phyloP scores from a whole-genome alignment of 2,888 invertebrate genomes.

The Panopea generosa region DNA sequence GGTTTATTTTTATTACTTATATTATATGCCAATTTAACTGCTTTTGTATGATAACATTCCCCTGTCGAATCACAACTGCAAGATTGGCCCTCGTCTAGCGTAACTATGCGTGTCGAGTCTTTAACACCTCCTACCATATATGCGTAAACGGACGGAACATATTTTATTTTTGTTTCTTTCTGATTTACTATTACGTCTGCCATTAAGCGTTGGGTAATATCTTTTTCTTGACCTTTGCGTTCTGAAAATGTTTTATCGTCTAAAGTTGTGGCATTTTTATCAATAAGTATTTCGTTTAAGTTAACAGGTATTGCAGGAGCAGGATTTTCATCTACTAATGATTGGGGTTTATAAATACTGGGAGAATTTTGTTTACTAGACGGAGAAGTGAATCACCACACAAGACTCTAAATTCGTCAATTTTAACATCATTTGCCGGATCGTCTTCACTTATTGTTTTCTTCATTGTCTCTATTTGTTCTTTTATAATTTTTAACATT shows the following conservation, averaged over 20 bases:
- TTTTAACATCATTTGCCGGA: not conserved
- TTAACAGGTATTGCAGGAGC: not conserved
- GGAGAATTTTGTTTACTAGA: too few relatives aligned
- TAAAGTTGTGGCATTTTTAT: not conserved
- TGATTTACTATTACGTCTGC: not conserved
- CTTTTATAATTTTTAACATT: conserved; percentile 4
- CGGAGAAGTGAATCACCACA: too few relatives aligned
- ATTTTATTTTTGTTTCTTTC: not conserved
- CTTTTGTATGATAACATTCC: not conserved
- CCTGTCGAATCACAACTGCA: not conserved
- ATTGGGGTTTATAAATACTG: too few relatives aligned
- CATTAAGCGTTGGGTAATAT: not conserved
- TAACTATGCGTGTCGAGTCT: not conserved
- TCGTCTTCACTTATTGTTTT: not conserved
- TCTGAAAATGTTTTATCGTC: not conserved
- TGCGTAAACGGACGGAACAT: not conserved
- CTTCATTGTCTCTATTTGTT: not conserved
- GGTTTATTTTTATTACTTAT: not conserved
- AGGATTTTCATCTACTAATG: too few relatives aligned
- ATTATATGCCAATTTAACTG: not conserved
- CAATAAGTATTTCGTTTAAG: not conserved
- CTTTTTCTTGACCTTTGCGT: not conserved
- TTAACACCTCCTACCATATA: not conserved
- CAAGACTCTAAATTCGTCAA: not conserved
- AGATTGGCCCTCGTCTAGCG: not conserved